These are phyloP conservation scores for Ormyrus pomaceus DNA, from an alignment of 2,888 invertebrate genomes.

Conservation along the genomic window DNA sequence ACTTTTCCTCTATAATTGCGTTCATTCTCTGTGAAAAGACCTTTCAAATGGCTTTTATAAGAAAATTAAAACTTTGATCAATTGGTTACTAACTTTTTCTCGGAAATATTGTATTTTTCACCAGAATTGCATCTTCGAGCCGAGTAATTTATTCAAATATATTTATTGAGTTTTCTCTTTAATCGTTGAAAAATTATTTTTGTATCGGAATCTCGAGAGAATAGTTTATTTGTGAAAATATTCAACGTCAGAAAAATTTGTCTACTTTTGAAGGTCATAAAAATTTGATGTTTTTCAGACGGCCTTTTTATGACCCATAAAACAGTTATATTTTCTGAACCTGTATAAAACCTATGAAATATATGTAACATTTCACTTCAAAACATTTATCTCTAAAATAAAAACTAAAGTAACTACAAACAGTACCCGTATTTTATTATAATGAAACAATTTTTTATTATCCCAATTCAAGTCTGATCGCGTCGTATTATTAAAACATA, in stretches of 20 bases:
- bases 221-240: neutral
- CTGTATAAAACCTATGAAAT: constrained; percentile 11
- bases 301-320: constrained; percentile 35
- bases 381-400: too few relatives aligned
- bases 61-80: too few relatives aligned
- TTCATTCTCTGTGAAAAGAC: neutral
- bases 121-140: too few relatives aligned
- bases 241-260: neutral
- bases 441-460: too few relatives aligned
- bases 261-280: constrained; percentile 19
- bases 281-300: constrained; percentile 19
- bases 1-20: constrained; percentile 5
- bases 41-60: neutral
- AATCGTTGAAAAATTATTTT: too few relatives aligned
- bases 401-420: too few relatives aligned
- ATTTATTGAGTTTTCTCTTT: too few relatives aligned
- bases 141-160: too few relatives aligned
- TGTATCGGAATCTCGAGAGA: neutral
- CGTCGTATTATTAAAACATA: neutral
- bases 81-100: too few relatives aligned
- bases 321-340: constrained; percentile 1
- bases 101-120: too few relatives aligned
- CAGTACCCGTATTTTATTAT: too few relatives aligned
- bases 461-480: too few relatives aligned
- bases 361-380: neutral